These are phyloP conservation scores for Batillaria attramentaria DNA, from an alignment of 1,140 invertebrate genomes.

Conservation along the genomic window DNA sequence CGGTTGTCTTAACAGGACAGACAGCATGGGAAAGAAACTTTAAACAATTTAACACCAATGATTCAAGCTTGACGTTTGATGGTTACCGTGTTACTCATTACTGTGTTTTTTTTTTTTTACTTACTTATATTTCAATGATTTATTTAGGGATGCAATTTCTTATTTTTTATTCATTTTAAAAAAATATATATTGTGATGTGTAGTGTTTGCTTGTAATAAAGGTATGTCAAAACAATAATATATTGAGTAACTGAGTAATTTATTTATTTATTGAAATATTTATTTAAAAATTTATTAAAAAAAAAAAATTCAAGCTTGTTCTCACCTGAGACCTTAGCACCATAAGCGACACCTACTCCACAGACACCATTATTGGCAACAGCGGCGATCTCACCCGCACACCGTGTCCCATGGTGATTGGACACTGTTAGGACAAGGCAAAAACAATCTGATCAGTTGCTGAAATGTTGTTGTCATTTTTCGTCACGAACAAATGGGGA, in stretches of 20 bases:
- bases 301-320: background rate
- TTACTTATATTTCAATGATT: no score
- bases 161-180: no score
- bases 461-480: no score
- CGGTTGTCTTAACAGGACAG: no score
- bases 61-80: no score
- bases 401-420: constrained; percentile 70
- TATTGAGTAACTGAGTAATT: background rate
- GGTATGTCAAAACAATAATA: background rate
- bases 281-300: background rate
- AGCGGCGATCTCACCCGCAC: constrained; percentile 72
- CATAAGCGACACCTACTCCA: constrained; percentile 70
- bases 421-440: constrained; percentile 46
- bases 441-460: no score
- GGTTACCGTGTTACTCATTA: no score
- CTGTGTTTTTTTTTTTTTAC: no score
- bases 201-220: background rate
- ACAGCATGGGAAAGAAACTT: no score
- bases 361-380: constrained; percentile 67
- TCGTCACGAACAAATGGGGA: no score
- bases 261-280: background rate
- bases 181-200: background rate
- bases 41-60: no score
- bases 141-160: no score
- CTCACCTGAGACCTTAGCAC: constrained; percentile 62